phyloP scores from a whole-genome alignment of 2,888 invertebrate species.

The Parapristionchus giblindavisi region DNA sequence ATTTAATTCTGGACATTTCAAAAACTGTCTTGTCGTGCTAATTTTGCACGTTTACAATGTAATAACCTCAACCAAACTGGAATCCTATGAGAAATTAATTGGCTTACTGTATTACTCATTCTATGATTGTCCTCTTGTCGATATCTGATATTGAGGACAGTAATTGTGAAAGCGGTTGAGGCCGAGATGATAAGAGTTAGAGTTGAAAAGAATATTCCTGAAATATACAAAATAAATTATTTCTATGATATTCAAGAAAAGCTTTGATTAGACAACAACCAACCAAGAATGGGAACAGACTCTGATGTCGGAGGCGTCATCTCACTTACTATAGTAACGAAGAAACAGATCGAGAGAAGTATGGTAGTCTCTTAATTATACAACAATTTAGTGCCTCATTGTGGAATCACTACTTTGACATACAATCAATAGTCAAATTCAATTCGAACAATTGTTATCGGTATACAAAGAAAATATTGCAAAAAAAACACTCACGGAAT shows the following conservation, averaged over 20 bases:
- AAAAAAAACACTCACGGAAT: slow-evolving; percentile 49
- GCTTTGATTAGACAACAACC: neutral
- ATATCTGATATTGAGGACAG: slow-evolving; percentile 60
- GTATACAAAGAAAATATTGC: neutral
- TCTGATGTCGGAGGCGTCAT: slow-evolving; percentile 95
- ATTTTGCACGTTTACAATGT: too few species aligned
- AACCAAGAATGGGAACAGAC: slow-evolving; percentile 58
- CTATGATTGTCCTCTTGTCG: slow-evolving; percentile 57
- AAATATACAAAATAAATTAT: slow-evolving; percentile 8
- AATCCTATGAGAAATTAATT: too few species aligned
- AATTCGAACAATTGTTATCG: too few species aligned
- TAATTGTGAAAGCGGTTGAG: slow-evolving; percentile 63
- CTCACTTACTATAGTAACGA: slow-evolving; percentile 95
- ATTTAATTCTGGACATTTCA: neutral
- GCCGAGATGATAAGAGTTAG: slow-evolving; percentile 58
- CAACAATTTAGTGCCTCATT: neutral
- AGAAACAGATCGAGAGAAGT: slow-evolving; percentile 90
- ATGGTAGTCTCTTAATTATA: slow-evolving; percentile 60
- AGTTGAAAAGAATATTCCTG: slow-evolving; percentile 62
- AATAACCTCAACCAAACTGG: too few species aligned
- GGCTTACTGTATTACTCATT: slow-evolving; percentile 46
- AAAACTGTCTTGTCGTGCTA: too few species aligned
- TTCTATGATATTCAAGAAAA: neutral
- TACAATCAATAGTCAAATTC: neutral
- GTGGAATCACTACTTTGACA: neutral